Evolutionary conservation across 2,888 invertebrate species (phyloP), one percentile per base, ranked within the genome.

Genomic region (Sycophila texana): DNA sequence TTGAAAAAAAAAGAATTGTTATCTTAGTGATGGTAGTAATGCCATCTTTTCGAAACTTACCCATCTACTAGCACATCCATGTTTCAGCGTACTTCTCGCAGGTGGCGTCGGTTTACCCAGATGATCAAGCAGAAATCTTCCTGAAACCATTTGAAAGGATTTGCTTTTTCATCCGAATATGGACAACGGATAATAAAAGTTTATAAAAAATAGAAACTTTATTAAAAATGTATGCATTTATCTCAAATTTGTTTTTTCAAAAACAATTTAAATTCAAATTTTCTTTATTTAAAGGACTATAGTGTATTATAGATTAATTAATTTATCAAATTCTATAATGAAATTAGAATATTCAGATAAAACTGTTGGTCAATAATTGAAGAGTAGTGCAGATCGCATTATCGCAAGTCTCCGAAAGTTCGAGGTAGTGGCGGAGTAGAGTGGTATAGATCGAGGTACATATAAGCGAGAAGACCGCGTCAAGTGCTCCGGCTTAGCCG

Each of bases 401-500:
- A 63, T 63, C 61, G 39, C 7, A 63, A 63, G 47, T 39, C n/a
- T 30, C 12, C 18, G 30, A 30, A 63, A 30, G 16, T 30, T 39
- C n/a, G 61, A 30, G 30, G 4, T 4, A 4, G 30, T 30, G 39
- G 5, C 39, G 39, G 39, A 39, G 5, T 39, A 39, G 39, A 39
- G 39, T 5, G 39, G 39, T 39, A 39, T 4, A 39, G 39, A 0
- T 3, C 2, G 26, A 60, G 65, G 51, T 16, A 22, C 49, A 67
- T 39, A 39, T 39, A 78, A 74, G 67, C 57, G 22, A 39, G 61
- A 60, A n/a, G n/a, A n/a, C n/a, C n/a, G 7, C 72, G 75, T 76
- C 80, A 83, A 83, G 83, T 82, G 83, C 83, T 79, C 82, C 82
- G 84, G 84, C 86, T 89, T 86, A 86, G 88, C 86, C 87, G 88